Evolutionary conservation across 2,797 vertebrate species (phyloP), one percentile per base, ranked within the genome.

Genomic region (Manis crassicaudata): DNA sequence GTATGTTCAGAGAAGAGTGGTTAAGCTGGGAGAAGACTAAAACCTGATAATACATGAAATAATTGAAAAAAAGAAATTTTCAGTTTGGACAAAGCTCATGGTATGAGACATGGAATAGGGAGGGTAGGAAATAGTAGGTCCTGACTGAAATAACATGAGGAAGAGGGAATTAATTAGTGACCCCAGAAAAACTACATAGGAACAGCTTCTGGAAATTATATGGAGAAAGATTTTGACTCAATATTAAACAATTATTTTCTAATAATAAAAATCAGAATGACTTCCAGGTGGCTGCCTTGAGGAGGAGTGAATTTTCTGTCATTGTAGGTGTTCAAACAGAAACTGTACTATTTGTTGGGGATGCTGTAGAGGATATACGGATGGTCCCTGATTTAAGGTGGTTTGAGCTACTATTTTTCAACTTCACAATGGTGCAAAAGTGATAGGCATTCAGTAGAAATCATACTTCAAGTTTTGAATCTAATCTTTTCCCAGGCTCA

Each of bases 261-360:
- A 25, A 60, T n/a, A 43, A 67, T 73, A 25, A 60, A n/a, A 43
- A 67, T 73, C n/a, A 79, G 70, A 87, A 58, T 94, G 27, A 92
- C 29, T 92, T 27, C 65, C 63, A 73, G 14, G 37, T 92, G 63
- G n/a, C 50, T 96, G 63, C 58, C 17, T 72, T 94, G 63, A 92
- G 32, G 82, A 67, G 52, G 50, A 76, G 17, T 96, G n/a, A 79
- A n/a, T 84, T 92, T 88, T 56, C 79, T 89, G 32, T 40, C n/a
- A n/a, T 56, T 16, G 29, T 70, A 73, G 58, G 43, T 75, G 17
- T 83, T 94, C 46, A 77, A 25, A 79, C 32, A 94, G 70, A 88
- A 40, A 52, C 25, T 70, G 4, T 70, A 46, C 4, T 77, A 8
- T 72, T 72, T 46, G 32, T 63, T 75, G 60, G 18, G 23, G 65